These are phyloP conservation scores for Neopelma chrysocephalum DNA, from an alignment of 2,797 vertebrate genomes.

Conservation along the genomic window DNA sequence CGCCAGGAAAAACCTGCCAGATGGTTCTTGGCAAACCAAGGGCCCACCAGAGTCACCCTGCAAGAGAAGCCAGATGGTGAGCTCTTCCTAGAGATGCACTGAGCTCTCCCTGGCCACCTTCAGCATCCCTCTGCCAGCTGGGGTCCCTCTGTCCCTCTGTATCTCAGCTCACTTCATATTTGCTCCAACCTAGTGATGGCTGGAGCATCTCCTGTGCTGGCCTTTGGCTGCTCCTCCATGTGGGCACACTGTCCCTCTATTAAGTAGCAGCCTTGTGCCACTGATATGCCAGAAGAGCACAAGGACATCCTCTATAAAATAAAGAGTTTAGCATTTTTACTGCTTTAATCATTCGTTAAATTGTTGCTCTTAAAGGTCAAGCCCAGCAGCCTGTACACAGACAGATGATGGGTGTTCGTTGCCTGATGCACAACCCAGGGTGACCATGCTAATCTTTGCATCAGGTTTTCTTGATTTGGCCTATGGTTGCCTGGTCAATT, in stretches of 20 bases:
- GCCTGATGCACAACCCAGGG: neutral
- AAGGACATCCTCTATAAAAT: neutral
- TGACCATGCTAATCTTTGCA: neutral
- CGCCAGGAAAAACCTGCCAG: slow-evolving; percentile 90
- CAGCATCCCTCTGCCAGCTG: neutral
- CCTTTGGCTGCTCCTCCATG: neutral
- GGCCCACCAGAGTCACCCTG: slow-evolving; percentile 97
- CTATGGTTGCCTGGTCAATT: neutral
- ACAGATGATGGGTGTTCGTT: neutral
- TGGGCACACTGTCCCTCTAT: neutral
- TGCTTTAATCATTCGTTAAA: neutral
- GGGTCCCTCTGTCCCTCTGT: neutral
- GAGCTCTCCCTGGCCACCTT: neutral
- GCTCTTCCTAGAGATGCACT: neutral
- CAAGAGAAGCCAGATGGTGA: neutral
- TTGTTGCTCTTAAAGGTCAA: neutral
- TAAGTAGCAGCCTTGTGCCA: neutral
- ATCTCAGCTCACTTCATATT: neutral
- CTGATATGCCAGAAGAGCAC: neutral
- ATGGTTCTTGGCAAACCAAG: slow-evolving; percentile 88
- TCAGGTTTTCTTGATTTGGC: neutral
- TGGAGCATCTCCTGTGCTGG: neutral
- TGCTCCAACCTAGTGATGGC: neutral
- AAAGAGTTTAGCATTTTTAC: neutral
- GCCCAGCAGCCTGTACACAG: neutral